A percentile compares a stretch with the other conserved stretches of the same genome.
These are phyloP conservation scores for Sphaeramia orbicularis DNA, from an alignment of 2,797 vertebrate species.

Conservation along the genomic window DNA sequence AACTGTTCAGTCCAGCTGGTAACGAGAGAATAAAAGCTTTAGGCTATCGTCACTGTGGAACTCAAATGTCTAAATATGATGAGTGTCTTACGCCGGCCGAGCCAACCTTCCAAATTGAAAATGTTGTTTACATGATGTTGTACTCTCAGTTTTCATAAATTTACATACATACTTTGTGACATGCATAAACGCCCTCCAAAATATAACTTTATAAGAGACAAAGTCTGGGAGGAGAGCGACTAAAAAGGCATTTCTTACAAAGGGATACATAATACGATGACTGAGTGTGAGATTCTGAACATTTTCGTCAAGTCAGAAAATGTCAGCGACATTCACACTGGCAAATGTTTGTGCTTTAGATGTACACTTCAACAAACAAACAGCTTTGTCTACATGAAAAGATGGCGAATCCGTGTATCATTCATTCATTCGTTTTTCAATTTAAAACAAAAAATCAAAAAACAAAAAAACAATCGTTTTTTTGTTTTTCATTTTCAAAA, in stretches of 20 bases:
- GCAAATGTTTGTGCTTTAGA: conserved; percentile 71
- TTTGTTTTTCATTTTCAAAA: too few relatives aligned
- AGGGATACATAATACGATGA: conserved; percentile 43
- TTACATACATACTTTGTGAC: conserved; percentile 68
- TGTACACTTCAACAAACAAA: too few relatives aligned
- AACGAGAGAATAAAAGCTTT: conserved; percentile 26
- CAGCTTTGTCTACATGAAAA: conserved; percentile 31
- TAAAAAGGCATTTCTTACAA: conserved; percentile 68
- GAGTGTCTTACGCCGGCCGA: conserved; percentile 11
- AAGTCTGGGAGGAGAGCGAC: conserved; percentile 41
- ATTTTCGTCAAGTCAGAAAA: conserved; percentile 58
- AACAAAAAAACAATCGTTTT: too few relatives aligned
- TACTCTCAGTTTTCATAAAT: conserved; percentile 54
- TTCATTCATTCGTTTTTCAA: too few relatives aligned
- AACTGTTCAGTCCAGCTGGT: neutral
- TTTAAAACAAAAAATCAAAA: too few relatives aligned
- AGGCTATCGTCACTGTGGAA: conserved; percentile 10
- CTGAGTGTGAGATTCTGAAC: conserved; percentile 47
- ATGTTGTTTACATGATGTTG: conserved; percentile 51
- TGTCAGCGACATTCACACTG: conserved; percentile 40
- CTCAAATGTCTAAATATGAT: conserved; percentile 25
- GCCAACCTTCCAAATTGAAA: conserved; percentile 13
- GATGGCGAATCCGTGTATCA: too few relatives aligned
- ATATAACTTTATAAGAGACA: conserved; percentile 51
- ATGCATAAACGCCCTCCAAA: conserved; percentile 74